Percentiles rank a stretch among this genome's conserved stretches.
phyloP scores from a whole-genome alignment of 2,113 vertebrate genomes.

The Myotis lucifugus region DNA sequence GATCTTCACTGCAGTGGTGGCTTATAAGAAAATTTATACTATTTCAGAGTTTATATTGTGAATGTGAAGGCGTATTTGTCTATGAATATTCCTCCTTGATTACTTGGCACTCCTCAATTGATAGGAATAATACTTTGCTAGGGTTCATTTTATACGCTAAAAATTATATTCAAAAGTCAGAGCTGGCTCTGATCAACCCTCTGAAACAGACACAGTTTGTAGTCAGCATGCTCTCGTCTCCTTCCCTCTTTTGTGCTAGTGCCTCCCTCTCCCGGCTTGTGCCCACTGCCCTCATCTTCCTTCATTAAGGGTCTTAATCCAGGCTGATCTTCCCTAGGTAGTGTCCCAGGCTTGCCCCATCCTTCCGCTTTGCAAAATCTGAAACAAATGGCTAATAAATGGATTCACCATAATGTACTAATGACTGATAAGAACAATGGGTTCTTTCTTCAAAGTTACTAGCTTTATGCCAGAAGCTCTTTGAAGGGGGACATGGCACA shows the following conservation, averaged over 20 bases:
- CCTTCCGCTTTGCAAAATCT: not conserved
- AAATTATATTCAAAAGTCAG: not conserved
- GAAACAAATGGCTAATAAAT: conserved; percentile 33
- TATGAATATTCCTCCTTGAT: not conserved
- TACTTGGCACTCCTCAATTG: not conserved
- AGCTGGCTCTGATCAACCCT: not conserved
- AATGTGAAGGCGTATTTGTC: not conserved
- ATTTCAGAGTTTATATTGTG: not conserved
- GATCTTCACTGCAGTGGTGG: not conserved
- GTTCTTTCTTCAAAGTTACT: not conserved
- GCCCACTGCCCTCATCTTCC: not conserved
- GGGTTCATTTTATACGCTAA: not conserved
- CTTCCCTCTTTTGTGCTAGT: not conserved
- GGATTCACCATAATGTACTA: not conserved
- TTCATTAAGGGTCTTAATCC: conserved; percentile 10
- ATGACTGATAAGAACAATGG: not conserved
- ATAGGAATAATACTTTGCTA: not conserved
- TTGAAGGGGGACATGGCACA: not conserved
- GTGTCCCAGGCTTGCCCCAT: conserved; percentile 4
- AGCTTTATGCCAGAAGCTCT: not conserved
- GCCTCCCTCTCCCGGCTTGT: not conserved
- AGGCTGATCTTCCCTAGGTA: not conserved
- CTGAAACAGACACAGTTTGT: not conserved
- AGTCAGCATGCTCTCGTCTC: not conserved
- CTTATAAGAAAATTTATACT: not conserved